Evolutionary conservation across 2,797 vertebrate genomes (phyloP), one percentile per base, ranked within the genome.

Genomic region (Pseudochromis fuscus): DNA sequence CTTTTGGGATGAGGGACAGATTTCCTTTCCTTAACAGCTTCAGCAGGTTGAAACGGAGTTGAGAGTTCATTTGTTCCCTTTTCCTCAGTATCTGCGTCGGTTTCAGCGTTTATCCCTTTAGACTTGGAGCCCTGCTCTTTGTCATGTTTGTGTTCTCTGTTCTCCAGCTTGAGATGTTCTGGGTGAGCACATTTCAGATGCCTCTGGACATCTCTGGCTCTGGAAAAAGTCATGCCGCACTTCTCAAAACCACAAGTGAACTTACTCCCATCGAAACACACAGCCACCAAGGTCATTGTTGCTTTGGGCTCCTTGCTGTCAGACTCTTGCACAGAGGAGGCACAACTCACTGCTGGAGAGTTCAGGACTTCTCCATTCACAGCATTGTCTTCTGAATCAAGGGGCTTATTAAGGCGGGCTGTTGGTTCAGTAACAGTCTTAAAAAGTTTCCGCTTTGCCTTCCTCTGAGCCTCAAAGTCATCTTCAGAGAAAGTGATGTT

Each of bases 201-300:
- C 65, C 95, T 95, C 75, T 97, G 96, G 66, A 96, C 93, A 45
- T 96, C 96, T 89, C 90, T 95, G 75, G 95, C 94, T 67, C 94
- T 94, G 87, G 94, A 96, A 86, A 96, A 97, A 0, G 92, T 95
- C 82, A 95, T 95, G 51, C 95, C 95, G 82, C 96, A 98, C 81
- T 94, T 96, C 86, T 96, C 96, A 80, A 97, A 96, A 48, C 95
- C 96, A 86, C 96, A 99, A 13, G 95, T 94, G 80, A 97, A 96
- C 15, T 91, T 96, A 75, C 94, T 95, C 15, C 95, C 96, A 84
- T 97, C 96, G 68, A 97, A 97, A 90, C 96, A 97, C 76, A 96
- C 93, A 18, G 96, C 94, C 71, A 95, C 92, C 64, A 73, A 88
- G 8, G 96, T 94, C 79, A 90, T 72, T 2, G 85, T 88, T 45